These are phyloP conservation scores for Gallinago jamesoni DNA, from an alignment of 2,113 vertebrate genomes.

Conservation along the genomic window DNA sequence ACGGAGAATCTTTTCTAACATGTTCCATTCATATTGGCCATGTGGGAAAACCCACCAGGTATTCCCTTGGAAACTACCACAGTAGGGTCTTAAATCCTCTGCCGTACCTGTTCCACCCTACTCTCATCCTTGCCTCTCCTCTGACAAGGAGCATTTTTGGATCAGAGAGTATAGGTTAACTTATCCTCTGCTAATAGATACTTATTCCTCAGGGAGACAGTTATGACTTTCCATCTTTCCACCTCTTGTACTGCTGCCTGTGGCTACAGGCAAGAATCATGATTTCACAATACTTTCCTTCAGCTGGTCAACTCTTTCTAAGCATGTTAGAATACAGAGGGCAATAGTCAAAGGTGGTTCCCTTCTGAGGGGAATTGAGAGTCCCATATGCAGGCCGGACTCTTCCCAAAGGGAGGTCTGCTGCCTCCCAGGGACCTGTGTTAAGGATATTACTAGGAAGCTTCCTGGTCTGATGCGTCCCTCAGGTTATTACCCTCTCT, in stretches of 20 bases:
- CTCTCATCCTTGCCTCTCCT: neutral
- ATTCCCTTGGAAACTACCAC: neutral
- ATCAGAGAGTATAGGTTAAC: neutral
- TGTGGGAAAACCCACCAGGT: neutral
- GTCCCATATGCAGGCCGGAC: too few species aligned
- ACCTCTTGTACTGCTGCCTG: neutral
- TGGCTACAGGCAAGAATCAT: neutral
- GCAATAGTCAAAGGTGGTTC: too few species aligned
- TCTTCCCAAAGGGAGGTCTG: too few species aligned
- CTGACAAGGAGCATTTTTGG: neutral
- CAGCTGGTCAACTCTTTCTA: neutral
- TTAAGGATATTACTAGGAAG: too few species aligned
- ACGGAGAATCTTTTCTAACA: neutral
- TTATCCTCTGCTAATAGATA: neutral
- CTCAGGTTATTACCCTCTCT: too few species aligned
- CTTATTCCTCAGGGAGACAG: neutral
- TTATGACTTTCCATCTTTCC: neutral
- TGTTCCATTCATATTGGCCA: neutral
- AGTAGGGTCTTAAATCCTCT: neutral
- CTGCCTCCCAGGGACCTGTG: too few species aligned
- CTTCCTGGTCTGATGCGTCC: too few species aligned
- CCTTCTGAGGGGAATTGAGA: too few species aligned
- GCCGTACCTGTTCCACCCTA: neutral
- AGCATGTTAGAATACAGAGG: neutral
- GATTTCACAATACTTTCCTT: neutral